phyloP scores from a whole-genome alignment of 1,140 invertebrate genomes.

The Bilobella aurantiaca region DNA sequence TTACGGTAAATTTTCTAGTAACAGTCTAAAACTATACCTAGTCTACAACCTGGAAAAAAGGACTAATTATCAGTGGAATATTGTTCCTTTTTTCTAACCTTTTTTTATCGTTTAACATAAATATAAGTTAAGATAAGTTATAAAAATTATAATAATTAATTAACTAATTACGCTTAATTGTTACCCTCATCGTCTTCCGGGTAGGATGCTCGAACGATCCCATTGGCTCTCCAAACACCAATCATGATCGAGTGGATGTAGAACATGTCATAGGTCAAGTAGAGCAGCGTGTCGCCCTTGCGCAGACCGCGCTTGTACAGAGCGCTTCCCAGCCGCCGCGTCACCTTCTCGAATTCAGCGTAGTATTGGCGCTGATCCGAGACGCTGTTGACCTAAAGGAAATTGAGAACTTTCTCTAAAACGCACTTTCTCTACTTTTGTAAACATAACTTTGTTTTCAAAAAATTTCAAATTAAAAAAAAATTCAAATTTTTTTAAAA shows the following conservation, averaged over 20 bases:
- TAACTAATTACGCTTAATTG: no score
- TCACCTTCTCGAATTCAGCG: constrained; percentile 19
- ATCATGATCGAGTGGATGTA: constrained; percentile 19
- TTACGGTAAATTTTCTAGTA: no score
- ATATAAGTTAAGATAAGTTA: no score
- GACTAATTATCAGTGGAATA: not conserved
- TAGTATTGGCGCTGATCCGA: constrained; percentile 1
- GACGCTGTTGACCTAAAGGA: no score
- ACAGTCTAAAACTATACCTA: not conserved
- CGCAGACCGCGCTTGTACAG: constrained; percentile 28
- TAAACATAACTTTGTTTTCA: no score
- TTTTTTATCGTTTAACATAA: no score
- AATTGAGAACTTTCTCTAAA: no score
- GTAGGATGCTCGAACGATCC: constrained; percentile 24
- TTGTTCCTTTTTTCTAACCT: no score
- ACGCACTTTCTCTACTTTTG: no score
- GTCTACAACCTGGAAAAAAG: not conserved
- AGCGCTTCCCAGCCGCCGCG: constrained; percentile 20
- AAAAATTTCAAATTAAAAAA: no score
- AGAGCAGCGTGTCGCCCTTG: constrained; percentile 26
- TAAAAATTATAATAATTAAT: no score
- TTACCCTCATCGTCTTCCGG: constrained; percentile 28
- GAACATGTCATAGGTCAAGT: constrained; percentile 14
- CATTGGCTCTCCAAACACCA: constrained; percentile 32
- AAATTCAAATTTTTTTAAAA: no score